These are phyloP conservation scores for Drosophila simulans DNA, from an alignment of 1,140 invertebrate species.

Conservation along the genomic window DNA sequence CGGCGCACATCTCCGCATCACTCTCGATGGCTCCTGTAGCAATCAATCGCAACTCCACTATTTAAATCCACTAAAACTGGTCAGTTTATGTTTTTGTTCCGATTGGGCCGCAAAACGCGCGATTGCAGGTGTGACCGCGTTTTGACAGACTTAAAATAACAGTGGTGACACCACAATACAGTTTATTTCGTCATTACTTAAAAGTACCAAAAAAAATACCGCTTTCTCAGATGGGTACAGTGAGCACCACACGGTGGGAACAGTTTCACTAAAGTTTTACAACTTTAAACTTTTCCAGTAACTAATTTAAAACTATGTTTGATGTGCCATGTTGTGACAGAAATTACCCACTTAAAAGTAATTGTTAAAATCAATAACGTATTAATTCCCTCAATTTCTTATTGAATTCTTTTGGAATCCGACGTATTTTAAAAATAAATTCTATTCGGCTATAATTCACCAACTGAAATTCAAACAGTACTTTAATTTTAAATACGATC, in stretches of 20 bases:
- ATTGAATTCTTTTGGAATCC: too few species aligned
- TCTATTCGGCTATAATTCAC: too few species aligned
- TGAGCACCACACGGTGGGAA: neutral
- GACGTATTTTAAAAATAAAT: too few species aligned
- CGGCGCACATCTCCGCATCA: constrained; percentile 72
- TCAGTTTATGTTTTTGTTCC: constrained; percentile 32
- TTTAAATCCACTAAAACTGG: constrained; percentile 15
- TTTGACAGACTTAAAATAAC: constrained; percentile 2
- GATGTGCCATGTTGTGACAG: too few species aligned
- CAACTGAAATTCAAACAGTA: too few species aligned
- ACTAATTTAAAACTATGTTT: too few species aligned
- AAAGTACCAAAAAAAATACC: constrained; percentile 25
- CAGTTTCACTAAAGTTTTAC: neutral
- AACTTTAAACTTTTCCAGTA: too few species aligned
- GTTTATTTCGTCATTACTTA: constrained; percentile 24
- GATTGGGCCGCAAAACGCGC: constrained; percentile 36
- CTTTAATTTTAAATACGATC: too few species aligned
- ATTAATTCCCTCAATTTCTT: too few species aligned
- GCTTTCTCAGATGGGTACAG: neutral
- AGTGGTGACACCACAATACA: constrained; percentile 10
- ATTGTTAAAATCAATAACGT: too few species aligned
- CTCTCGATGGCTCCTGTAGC: constrained; percentile 30
- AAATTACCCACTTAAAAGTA: too few species aligned
- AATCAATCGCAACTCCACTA: constrained; percentile 14
- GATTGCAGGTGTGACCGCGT: constrained; percentile 33